Conservation (phyloP, 2,113 vertebrate species). For the Eonycteris spelaea region DNA sequence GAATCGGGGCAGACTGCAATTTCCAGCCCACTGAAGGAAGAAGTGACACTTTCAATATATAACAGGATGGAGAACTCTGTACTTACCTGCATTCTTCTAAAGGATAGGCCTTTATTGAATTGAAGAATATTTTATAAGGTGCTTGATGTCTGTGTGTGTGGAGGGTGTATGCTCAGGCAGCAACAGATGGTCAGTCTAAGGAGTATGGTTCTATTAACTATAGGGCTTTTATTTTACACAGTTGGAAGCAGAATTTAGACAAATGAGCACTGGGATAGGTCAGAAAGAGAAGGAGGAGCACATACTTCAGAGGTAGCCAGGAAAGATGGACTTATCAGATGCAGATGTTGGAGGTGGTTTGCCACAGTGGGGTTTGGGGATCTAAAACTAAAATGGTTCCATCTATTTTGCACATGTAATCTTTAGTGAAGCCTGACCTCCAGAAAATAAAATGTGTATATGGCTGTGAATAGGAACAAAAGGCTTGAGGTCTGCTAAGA, state of each 20-base stretch:
- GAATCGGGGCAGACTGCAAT: not conserved
- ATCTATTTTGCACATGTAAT: not conserved
- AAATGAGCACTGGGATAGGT: not conserved
- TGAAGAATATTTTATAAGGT: not conserved
- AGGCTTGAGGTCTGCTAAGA: not conserved
- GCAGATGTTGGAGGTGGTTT: not conserved
- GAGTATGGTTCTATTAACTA: not conserved
- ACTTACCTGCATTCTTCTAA: not conserved
- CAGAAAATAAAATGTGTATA: not conserved
- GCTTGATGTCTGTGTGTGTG: not conserved
- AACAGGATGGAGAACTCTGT: not conserved
- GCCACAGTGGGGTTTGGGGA: not conserved
- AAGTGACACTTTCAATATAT: not conserved
- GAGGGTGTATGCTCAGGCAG: not conserved
- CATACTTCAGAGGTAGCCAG: not conserved
- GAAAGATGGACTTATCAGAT: not conserved
- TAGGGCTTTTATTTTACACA: not conserved
- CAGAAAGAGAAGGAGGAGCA: not conserved
- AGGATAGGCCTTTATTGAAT: not conserved
- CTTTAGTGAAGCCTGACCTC: not conserved
- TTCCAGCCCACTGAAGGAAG: not conserved
- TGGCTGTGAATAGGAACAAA: not conserved
- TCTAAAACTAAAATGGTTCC: not conserved
- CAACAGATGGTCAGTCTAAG: not conserved
- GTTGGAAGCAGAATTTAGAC: not conserved